A percentile compares a stretch with the other conserved stretches of the same genome.
Evolutionary conservation across 2,888 invertebrate genomes (phyloP).

Genomic region (Atethmia centrago): DNA sequence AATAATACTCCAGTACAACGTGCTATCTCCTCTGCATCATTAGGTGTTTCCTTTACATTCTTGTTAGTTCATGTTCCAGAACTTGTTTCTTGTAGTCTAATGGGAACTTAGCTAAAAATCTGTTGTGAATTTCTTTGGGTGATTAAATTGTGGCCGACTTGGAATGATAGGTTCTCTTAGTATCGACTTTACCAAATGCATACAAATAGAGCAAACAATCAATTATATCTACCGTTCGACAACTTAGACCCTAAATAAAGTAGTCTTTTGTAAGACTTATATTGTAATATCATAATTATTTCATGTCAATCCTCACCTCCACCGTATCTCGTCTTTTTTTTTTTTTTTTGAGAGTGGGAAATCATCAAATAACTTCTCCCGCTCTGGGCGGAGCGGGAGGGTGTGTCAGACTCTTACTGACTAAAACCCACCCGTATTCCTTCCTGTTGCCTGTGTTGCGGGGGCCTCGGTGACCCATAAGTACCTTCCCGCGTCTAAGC

Average conservation of each 20-base stretch:
- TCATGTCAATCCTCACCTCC: not conserved
- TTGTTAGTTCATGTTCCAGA: constrained; percentile 51
- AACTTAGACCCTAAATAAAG: not conserved
- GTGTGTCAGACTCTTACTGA: too few species aligned
- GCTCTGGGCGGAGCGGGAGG: too few species aligned
- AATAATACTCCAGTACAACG: constrained; percentile 56
- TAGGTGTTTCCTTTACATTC: constrained; percentile 64
- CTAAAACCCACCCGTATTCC: too few species aligned
- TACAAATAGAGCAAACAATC: not conserved
- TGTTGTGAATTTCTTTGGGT: not conserved
- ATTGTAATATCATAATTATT: not conserved
- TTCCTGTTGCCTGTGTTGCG: too few species aligned
- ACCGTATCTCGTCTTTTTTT: too few species aligned
- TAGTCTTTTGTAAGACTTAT: not conserved
- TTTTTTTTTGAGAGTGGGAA: too few species aligned
- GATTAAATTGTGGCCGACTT: not conserved
- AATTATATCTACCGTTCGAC: not conserved
- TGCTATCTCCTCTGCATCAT: constrained; percentile 56
- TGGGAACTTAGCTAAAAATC: constrained; percentile 21
- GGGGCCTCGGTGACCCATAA: too few species aligned
- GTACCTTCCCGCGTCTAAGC: too few species aligned
- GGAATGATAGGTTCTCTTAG: not conserved
- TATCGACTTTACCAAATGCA: not conserved
- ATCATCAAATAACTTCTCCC: too few species aligned
- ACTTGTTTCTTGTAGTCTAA: constrained; percentile 51